phyloP scores from a whole-genome alignment of 30 jellyfish, hydroid and myxozoan genomes.

The Aurelia coerulea region DNA sequence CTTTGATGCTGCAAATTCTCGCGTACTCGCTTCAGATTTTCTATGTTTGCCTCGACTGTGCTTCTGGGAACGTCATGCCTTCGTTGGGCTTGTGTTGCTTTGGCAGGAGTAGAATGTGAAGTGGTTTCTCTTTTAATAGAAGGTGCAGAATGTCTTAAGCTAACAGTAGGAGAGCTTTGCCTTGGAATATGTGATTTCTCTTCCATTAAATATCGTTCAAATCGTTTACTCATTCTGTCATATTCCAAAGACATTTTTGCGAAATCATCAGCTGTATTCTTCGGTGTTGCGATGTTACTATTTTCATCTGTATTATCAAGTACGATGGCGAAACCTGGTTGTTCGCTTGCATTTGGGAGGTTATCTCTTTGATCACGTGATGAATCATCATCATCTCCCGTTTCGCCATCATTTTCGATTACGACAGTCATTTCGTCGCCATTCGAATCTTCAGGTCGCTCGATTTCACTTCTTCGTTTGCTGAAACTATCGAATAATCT shows the following conservation, averaged over 20 bases:
- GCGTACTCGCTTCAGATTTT: conserved; percentile 21
- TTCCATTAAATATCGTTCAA: conserved; percentile 36
- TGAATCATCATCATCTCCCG: conserved; percentile 7
- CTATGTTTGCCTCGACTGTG: conserved; percentile 40
- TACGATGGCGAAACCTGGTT: conserved; percentile 53
- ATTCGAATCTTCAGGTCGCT: conserved; percentile 18
- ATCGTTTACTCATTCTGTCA: conserved; percentile 34
- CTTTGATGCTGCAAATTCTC: conserved; percentile 26
- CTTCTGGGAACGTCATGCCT: background rate
- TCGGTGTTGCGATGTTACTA: background rate
- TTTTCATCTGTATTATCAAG: conserved; percentile 54
- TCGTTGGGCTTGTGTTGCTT: conserved; percentile 4
- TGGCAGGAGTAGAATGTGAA: background rate
- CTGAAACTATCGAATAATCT: conserved; percentile 53
- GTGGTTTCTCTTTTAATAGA: background rate
- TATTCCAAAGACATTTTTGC: conserved; percentile 25
- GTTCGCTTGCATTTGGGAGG: conserved; percentile 14
- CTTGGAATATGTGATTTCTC: conserved; percentile 31
- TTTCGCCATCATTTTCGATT: conserved; percentile 68
- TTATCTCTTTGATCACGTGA: conserved; percentile 9
- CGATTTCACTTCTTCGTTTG: conserved; percentile 35
- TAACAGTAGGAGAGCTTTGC: conserved; percentile 5
- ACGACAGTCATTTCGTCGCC: conserved; percentile 64
- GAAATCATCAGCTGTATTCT: conserved; percentile 32
- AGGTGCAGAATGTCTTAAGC: background rate